Evolutionary conservation across 2,797 vertebrate species (phyloP).

Genomic region (Myotis daubentonii): DNA sequence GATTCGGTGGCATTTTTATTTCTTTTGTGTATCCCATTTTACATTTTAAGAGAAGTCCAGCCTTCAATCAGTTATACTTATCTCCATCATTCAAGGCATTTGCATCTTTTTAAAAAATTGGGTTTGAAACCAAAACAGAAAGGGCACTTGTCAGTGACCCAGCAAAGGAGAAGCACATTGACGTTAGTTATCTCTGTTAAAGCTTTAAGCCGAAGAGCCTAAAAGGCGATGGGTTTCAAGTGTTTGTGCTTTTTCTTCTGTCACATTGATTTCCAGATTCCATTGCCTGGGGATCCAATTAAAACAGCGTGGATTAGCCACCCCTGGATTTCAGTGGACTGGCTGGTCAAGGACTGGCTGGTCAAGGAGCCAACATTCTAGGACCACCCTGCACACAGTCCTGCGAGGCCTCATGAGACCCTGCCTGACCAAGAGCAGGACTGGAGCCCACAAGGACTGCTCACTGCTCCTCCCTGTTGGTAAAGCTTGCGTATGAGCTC

Average conservation of each 20-base stretch:
- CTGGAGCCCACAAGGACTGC: background rate
- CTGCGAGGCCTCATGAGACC: background rate
- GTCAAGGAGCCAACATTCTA: background rate
- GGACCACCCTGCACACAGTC: background rate
- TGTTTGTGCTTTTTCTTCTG: background rate
- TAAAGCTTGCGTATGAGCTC: background rate
- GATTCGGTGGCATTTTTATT: background rate
- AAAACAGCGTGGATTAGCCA: background rate
- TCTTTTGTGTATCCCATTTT: conserved; percentile 13
- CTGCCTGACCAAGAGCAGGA: background rate
- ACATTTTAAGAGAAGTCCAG: background rate
- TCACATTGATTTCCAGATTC: background rate
- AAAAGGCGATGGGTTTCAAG: background rate
- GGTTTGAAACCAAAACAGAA: conserved; percentile 21
- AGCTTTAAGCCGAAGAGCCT: background rate
- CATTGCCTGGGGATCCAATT: background rate
- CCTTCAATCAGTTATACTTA: background rate
- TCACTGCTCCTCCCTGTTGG: background rate
- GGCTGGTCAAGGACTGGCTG: background rate
- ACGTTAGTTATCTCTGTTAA: rapidly evolving
- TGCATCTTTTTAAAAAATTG: background rate
- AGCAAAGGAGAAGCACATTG: background rate
- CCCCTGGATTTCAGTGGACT: background rate
- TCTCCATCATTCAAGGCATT: background rate
- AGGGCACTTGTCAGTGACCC: background rate